Evolutionary conservation across 2,113 vertebrate species (phyloP).

Genomic region (Urocynchramus pylzowi): DNA sequence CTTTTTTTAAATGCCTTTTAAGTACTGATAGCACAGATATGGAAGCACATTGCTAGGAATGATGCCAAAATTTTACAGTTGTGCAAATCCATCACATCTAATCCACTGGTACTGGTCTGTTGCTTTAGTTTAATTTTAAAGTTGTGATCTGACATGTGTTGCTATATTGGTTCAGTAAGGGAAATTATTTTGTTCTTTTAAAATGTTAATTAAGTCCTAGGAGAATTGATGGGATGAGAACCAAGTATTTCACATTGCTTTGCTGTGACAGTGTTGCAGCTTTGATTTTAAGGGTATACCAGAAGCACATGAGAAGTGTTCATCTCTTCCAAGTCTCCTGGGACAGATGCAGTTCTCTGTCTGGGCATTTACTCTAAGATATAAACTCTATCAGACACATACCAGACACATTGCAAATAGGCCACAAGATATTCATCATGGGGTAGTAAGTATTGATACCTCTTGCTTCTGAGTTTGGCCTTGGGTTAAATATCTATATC

Average conservation of each 20-base stretch:
- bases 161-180: neutral
- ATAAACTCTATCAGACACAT: neutral
- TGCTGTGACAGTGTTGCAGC: neutral
- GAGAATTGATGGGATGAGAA: neutral
- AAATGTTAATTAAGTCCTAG: neutral
- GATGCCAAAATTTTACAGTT: neutral
- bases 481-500: neutral
- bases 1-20: neutral
- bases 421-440: neutral
- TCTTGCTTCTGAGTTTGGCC: neutral
- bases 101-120: neutral
- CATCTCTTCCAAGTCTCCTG: neutral
- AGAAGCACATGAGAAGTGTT: neutral
- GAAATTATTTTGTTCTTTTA: neutral
- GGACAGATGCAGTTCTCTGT: neutral
- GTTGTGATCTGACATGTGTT: neutral
- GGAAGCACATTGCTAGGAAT: neutral
- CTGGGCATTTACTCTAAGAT: neutral
- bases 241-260: neutral
- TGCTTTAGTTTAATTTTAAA: neutral
- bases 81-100: neutral
- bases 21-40: neutral
- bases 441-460: neutral
- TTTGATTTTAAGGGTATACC: neutral
- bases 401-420: neutral